Percentiles rank a stretch among this genome's conserved stretches.
phyloP scores from a whole-genome alignment of 1,140 invertebrate species.

The Bicyclus anynana region DNA sequence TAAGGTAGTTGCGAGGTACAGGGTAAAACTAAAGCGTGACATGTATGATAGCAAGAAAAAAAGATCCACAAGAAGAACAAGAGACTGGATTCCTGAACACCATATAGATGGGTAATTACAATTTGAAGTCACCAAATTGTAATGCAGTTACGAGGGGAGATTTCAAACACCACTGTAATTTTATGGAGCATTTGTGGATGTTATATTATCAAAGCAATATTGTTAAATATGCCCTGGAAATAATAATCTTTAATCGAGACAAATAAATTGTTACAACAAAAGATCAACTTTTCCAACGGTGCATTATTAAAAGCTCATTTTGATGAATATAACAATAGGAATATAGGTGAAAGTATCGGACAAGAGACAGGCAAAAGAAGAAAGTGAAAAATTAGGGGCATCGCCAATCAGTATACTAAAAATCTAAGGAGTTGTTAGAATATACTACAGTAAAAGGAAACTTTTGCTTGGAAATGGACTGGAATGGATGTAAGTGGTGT shows the following conservation, averaged over 20 bases:
- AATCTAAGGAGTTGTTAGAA: neutral
- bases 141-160: constrained; percentile 79
- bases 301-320: constrained; percentile 38
- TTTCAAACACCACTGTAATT: constrained; percentile 64
- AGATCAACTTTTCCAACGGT: constrained; percentile 44
- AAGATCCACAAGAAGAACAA: constrained; percentile 64
- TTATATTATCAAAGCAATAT: constrained; percentile 45
- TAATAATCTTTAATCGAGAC: constrained; percentile 57
- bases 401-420: neutral
- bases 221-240: constrained; percentile 37
- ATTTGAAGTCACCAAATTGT: constrained; percentile 75
- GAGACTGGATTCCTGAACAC: constrained; percentile 72
- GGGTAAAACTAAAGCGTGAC: constrained; percentile 26
- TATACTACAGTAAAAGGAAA: neutral
- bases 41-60: constrained; percentile 40
- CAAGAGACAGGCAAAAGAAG: constrained; percentile 13
- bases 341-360: constrained; percentile 14
- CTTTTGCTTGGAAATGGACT: constrained; percentile 1
- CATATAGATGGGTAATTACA: constrained; percentile 65
- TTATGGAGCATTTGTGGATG: constrained; percentile 21
- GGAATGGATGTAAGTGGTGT: constrained; percentile 61
- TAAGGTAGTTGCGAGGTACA: constrained; percentile 17
- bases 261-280: constrained; percentile 42
- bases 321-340: constrained; percentile 41
- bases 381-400: neutral